Evolutionary conservation across 2,113 vertebrate genomes (phyloP).

Genomic region (Tiliqua scincoides): DNA sequence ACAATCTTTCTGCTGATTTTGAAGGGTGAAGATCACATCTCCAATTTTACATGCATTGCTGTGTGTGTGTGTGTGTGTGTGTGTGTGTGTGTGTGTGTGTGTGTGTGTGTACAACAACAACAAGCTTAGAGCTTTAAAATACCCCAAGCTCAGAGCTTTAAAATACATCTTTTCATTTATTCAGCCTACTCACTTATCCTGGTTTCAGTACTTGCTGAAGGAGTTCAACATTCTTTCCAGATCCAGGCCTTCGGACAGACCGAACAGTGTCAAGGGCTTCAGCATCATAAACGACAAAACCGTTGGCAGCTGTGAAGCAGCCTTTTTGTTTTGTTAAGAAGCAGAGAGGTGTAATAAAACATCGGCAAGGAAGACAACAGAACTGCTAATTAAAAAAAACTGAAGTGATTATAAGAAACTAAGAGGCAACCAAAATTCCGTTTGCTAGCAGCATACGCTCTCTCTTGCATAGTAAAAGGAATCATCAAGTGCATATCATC

Average conservation of each 20-base stretch:
- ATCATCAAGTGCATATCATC: neutral
- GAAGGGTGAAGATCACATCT: neutral
- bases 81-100: neutral
- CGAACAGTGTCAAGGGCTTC: neutral
- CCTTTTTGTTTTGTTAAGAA: neutral
- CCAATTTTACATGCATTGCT: neutral
- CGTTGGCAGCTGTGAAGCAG: slow-evolving; percentile 4
- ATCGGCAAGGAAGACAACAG: slow-evolving; percentile 7
- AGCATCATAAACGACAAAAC: neutral
- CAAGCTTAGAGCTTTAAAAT: too few species aligned
- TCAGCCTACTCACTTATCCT: too few species aligned
- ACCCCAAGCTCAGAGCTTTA: too few species aligned
- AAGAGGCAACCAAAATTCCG: neutral
- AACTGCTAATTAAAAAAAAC: slow-evolving; percentile 37
- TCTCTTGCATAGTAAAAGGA: neutral
- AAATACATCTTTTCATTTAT: neutral
- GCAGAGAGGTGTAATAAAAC: slow-evolving; percentile 5
- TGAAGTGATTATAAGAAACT: slow-evolving; percentile 1
- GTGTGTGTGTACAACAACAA: neutral
- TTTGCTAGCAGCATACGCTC: neutral
- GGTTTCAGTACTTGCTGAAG: too few species aligned
- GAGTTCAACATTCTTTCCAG: neutral
- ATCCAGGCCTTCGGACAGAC: too few species aligned
- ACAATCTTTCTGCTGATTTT: neutral
- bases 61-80: neutral